These are phyloP conservation scores for Motacilla tschutschensis DNA, from an alignment of 2,113 vertebrate genomes.

Conservation along the genomic window DNA sequence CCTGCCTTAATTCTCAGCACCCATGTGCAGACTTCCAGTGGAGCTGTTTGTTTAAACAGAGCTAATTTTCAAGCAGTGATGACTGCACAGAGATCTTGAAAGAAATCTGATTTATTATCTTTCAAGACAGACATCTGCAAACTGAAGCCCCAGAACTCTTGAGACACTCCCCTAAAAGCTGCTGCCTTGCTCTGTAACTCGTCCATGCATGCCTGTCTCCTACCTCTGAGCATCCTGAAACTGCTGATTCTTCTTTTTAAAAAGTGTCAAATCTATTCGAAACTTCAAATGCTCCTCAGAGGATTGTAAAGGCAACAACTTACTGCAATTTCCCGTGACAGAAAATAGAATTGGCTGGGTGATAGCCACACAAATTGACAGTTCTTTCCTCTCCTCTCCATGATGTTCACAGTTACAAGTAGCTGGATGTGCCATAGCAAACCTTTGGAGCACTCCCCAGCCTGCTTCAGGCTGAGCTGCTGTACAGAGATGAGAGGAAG, in stretches of 20 bases:
- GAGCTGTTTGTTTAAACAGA: background rate
- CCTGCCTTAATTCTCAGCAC: background rate
- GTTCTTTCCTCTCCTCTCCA: constrained; percentile 79
- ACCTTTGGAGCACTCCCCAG: background rate
- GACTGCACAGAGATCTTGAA: background rate
- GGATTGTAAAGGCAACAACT: constrained; percentile 8
- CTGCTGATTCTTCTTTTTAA: background rate
- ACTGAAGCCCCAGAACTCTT: background rate
- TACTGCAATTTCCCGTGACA: constrained; percentile 34
- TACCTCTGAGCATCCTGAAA: background rate
- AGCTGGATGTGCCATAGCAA: constrained; percentile 37
- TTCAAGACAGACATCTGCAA: background rate
- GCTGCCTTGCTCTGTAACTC: background rate
- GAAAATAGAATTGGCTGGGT: constrained; percentile 40
- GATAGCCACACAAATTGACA: constrained; percentile 72
- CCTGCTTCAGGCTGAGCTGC: constrained; percentile 18
- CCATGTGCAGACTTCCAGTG: background rate
- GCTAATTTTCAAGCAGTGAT: background rate
- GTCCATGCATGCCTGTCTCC: background rate
- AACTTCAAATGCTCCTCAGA: constrained; percentile 44
- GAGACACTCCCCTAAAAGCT: background rate
- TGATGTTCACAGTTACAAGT: constrained; percentile 62
- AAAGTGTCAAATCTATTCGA: background rate
- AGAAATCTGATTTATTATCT: background rate
- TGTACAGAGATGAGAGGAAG: background rate